Conservation (phyloP, 35 echinoderm and acorn worm genomes). For the Patiria miniata region DNA sequence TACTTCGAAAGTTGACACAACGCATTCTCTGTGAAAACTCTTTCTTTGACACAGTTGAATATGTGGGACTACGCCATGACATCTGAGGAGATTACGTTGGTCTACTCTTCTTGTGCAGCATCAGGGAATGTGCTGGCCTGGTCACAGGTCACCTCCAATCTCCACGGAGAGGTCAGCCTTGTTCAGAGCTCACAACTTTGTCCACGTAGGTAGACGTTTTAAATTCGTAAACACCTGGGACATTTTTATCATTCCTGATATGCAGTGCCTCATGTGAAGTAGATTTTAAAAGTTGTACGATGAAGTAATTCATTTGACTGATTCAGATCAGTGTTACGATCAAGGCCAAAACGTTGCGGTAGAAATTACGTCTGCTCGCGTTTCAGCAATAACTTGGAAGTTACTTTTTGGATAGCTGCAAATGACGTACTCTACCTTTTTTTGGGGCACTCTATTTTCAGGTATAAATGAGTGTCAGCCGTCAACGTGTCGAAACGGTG, state of each 20-base stretch:
- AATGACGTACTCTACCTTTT: too few species aligned
- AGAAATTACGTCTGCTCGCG: too few species aligned
- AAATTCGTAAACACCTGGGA: too few species aligned
- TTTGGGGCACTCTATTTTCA: neutral
- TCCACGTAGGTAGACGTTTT: neutral
- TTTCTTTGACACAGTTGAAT: slow-evolving; percentile 62
- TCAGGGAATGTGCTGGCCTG: slow-evolving; percentile 64
- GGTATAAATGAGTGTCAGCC: slow-evolving; percentile 28
- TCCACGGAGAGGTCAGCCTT: slow-evolving; percentile 29
- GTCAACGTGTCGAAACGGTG: slow-evolving; percentile 20
- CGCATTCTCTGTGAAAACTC: neutral
- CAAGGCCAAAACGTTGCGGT: neutral
- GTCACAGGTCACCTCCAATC: slow-evolving; percentile 36
- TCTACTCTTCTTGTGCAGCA: slow-evolving; percentile 32
- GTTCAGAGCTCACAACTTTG: too few species aligned
- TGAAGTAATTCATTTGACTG: neutral
- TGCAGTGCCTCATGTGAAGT: too few species aligned
- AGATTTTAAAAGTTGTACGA: too few species aligned
- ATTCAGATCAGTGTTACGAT: neutral
- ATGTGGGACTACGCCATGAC: slow-evolving; percentile 79
- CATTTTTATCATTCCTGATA: too few species aligned
- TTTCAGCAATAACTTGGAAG: too few species aligned
- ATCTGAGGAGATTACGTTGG: neutral
- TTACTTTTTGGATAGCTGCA: too few species aligned
- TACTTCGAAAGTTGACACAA: too few species aligned